phyloP scores from a whole-genome alignment of 2,113 vertebrate species.

The Hirundichthys speculiger region DNA sequence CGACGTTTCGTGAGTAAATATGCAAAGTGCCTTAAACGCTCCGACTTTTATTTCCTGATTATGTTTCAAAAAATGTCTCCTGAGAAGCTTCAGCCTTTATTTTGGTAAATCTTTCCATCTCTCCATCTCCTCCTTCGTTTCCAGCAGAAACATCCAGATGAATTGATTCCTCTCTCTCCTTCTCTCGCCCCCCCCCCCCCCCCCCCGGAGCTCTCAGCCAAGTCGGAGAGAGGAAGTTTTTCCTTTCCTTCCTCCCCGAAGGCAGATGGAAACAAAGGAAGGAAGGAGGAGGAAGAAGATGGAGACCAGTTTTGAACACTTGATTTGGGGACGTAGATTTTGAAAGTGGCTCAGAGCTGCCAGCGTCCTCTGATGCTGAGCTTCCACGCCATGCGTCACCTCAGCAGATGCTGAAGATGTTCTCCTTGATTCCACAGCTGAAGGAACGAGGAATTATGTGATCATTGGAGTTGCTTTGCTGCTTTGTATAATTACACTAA shows the following conservation, averaged over 20 bases:
- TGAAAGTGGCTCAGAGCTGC: no score
- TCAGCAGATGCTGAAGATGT: no score
- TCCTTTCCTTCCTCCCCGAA: slow-evolving; percentile 6
- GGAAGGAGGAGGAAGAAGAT: not conserved
- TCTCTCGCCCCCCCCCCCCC: not conserved
- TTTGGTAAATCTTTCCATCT: not conserved
- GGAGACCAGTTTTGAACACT: not conserved
- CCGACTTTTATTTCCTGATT: not conserved
- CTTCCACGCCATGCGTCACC: no score
- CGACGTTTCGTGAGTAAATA: not conserved
- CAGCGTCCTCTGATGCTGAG: no score
- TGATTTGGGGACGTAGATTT: not conserved
- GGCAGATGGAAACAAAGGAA: not conserved
- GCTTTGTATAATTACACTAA: no score
- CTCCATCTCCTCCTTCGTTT: not conserved
- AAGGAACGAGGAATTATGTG: no score
- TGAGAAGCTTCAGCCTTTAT: no score
- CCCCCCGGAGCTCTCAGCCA: slow-evolving; percentile 20
- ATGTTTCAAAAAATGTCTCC: not conserved
- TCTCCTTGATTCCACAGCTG: no score
- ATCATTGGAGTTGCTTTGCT: no score
- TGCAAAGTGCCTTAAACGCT: not conserved
- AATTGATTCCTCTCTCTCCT: not conserved
- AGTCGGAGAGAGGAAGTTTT: slow-evolving; percentile 37
- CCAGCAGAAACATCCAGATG: not conserved